A percentile compares a stretch with the other conserved stretches of the same genome.
Conservation (phyloP, 2,113 vertebrate species). For the human region DNA sequence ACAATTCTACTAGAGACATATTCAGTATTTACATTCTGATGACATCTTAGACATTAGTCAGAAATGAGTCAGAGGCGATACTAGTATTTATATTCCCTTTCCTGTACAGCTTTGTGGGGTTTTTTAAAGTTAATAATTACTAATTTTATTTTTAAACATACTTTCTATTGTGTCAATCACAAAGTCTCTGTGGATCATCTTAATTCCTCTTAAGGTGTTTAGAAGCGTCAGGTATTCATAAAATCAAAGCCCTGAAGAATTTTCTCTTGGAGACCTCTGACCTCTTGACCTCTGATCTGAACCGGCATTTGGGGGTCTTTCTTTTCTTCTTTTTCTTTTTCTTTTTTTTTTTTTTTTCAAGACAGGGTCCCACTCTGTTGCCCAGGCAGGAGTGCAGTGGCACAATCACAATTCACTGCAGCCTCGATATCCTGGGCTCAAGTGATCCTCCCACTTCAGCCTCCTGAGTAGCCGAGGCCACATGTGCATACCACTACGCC, state of each 20-base stretch:
- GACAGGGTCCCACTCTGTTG: no score
- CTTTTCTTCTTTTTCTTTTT: background rate
- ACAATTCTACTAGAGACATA: background rate
- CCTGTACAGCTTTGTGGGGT: background rate
- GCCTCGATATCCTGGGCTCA: no score
- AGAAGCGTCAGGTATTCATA: background rate
- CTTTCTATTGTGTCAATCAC: background rate
- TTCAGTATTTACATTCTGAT: background rate
- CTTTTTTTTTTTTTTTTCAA: no score
- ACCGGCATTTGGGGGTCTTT: background rate
- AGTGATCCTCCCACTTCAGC: no score
- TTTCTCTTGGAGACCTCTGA: background rate
- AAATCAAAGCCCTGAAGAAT: background rate
- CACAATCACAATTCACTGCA: no score
- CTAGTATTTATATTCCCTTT: background rate
- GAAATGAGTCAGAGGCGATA: background rate
- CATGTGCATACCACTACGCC: no score
- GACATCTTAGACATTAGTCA: background rate
- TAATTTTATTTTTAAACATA: background rate
- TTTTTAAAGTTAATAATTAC: background rate
- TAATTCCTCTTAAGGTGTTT: background rate
- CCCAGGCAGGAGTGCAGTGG: no score
- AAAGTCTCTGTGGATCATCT: background rate
- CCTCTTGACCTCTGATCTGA: background rate
- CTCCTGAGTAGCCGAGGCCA: no score